A percentile compares a stretch with the other conserved stretches of the same genome.
Evolutionary conservation across 2,888 invertebrate species (phyloP).

Genomic region (Rotaria magnacalcarata): DNA sequence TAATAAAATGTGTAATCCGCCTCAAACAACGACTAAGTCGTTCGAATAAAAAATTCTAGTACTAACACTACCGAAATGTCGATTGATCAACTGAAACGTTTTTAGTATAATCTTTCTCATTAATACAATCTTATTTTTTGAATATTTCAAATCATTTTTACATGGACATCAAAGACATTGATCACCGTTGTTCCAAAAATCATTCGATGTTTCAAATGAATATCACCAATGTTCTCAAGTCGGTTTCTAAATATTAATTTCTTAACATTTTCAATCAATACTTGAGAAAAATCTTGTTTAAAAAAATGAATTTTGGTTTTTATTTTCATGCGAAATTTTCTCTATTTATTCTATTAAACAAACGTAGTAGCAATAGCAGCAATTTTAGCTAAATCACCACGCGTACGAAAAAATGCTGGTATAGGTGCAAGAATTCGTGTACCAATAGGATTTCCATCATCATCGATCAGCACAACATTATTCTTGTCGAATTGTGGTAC

Average conservation of each 20-base stretch:
- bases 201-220: neutral
- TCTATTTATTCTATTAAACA: constrained; percentile 39
- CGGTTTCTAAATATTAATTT: neutral
- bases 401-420: constrained; percentile 62
- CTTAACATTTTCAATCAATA: neutral
- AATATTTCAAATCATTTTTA: too few relatives aligned
- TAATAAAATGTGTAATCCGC: too few relatives aligned
- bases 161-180: too few relatives aligned
- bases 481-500: constrained; percentile 88
- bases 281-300: too few relatives aligned
- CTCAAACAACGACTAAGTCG: too few relatives aligned
- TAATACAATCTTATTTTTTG: too few relatives aligned
- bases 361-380: constrained; percentile 44
- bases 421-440: constrained; percentile 90
- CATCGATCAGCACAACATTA: constrained; percentile 89
- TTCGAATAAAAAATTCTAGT: too few relatives aligned
- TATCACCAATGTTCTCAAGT: neutral
- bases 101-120: too few relatives aligned
- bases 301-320: neutral
- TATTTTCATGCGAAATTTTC: neutral
- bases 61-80: too few relatives aligned
- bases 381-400: constrained; percentile 44
- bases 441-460: constrained; percentile 86
- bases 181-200: too few relatives aligned
- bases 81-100: too few relatives aligned